Conservation (phyloP, 2,113 vertebrate species). For the Engystomops pustulosus region DNA sequence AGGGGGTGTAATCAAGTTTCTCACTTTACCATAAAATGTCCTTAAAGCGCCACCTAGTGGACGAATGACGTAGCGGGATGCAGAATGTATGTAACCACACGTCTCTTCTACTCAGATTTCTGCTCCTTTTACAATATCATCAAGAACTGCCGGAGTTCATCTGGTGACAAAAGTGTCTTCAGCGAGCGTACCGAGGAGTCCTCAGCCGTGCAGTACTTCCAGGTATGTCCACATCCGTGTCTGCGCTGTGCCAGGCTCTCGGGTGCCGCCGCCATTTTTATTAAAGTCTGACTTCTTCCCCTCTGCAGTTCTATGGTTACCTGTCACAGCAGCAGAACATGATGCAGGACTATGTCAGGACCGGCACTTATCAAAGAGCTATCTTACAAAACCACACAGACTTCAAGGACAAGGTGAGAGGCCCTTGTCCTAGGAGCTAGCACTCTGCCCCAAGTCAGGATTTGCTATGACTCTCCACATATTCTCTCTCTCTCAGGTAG, state of each 20-base stretch:
- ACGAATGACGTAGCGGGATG: too few relatives aligned
- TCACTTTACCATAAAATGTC: background rate
- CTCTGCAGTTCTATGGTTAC: conserved; percentile 93
- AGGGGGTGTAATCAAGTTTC: background rate
- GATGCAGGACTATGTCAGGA: conserved; percentile 98
- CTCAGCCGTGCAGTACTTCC: conserved; percentile 96
- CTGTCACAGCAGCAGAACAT: conserved; percentile 99
- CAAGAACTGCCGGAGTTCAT: conserved; percentile 88
- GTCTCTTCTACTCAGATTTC: conserved; percentile 79
- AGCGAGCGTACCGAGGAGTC: conserved; percentile 95
- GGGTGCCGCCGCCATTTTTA: background rate
- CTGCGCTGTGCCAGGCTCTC: too few relatives aligned
- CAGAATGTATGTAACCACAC: background rate
- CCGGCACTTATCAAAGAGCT: conserved; percentile 94
- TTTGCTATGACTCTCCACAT: background rate
- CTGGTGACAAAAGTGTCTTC: conserved; percentile 85
- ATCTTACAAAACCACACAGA: conserved; percentile 96
- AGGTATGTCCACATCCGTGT: conserved; percentile 75
- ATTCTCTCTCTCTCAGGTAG: conserved; percentile 75
- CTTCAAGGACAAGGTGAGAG: conserved; percentile 93
- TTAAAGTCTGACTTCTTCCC: background rate
- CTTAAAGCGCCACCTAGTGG: background rate
- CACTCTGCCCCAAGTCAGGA: background rate
- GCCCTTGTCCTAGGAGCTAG: background rate
- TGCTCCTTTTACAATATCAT: conserved; percentile 95